phyloP scores from a whole-genome alignment of 2,888 invertebrate species.

The Cryptophagus acutangulus region DNA sequence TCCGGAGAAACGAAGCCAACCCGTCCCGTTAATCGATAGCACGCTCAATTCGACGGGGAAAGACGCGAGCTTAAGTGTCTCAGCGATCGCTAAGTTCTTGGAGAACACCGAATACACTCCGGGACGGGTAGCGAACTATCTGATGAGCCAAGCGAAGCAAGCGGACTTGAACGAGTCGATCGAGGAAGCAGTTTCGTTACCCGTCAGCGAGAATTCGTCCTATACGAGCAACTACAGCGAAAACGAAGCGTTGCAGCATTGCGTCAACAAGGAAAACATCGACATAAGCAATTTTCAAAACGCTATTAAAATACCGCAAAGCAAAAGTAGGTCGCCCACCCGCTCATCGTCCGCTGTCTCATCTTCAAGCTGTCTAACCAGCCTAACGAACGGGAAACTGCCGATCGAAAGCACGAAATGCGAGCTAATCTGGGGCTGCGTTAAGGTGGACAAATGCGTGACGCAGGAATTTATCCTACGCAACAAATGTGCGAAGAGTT shows the following conservation, averaged over 20 bases:
- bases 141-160: conserved; percentile 17
- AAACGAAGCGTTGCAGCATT: conserved; percentile 24
- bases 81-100: conserved; percentile 29
- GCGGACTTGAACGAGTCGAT: conserved; percentile 2
- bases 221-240: conserved; percentile 29
- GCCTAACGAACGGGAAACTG: conserved; percentile 42
- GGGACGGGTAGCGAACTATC: conserved; percentile 21
- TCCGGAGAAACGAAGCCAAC: conserved; percentile 30
- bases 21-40: conserved; percentile 36
- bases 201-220: conserved; percentile 28
- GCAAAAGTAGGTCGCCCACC: neutral
- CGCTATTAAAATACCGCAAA: conserved; percentile 1
- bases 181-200: conserved; percentile 16
- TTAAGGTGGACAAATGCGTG: conserved; percentile 52
- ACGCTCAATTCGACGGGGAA: neutral
- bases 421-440: conserved; percentile 57
- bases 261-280: conserved; percentile 25
- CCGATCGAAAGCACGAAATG: conserved; percentile 55
- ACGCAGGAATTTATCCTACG: conserved; percentile 54
- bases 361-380: conserved; percentile 35
- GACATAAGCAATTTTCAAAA: neutral
- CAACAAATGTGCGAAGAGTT: conserved; percentile 53
- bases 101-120: conserved; percentile 29
- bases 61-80: conserved; percentile 31
- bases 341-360: neutral